Conservation (phyloP, 2,113 vertebrate species). For the Lathamus discolor region DNA sequence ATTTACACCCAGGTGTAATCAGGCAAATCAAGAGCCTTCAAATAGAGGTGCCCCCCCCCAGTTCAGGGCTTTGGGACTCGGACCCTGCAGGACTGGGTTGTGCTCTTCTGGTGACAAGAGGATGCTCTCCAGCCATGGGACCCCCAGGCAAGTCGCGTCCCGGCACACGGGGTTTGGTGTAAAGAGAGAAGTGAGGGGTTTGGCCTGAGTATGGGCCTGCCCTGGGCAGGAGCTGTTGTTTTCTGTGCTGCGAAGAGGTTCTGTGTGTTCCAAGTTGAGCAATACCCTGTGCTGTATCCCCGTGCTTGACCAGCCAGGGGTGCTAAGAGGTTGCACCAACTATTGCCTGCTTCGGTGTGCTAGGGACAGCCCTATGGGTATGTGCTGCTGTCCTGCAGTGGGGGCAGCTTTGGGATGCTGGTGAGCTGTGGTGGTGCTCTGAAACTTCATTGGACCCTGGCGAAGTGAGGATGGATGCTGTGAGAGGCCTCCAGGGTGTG, state of each 20-base stretch:
- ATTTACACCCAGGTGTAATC: neutral
- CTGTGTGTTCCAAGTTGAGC: accelerated
- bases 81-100: accelerated
- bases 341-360: accelerated
- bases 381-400: accelerated
- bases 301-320: accelerated
- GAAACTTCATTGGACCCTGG: accelerated
- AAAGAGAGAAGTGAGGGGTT: accelerated
- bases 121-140: accelerated
- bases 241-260: accelerated
- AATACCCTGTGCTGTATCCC: accelerated
- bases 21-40: neutral
- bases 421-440: accelerated
- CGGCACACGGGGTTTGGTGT: accelerated
- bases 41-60: accelerated
- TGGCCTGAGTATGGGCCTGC: accelerated
- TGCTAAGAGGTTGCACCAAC: accelerated
- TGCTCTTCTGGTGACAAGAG: accelerated
- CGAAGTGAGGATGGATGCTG: accelerated
- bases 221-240: neutral
- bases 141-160: neutral
- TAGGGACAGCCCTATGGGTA: too few relatives aligned
- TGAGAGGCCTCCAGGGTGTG: accelerated
- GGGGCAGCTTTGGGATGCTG: accelerated
- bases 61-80: accelerated